These are phyloP conservation scores for Andrena hattorfiana DNA, from an alignment of 2,888 invertebrate species.

Conservation along the genomic window DNA sequence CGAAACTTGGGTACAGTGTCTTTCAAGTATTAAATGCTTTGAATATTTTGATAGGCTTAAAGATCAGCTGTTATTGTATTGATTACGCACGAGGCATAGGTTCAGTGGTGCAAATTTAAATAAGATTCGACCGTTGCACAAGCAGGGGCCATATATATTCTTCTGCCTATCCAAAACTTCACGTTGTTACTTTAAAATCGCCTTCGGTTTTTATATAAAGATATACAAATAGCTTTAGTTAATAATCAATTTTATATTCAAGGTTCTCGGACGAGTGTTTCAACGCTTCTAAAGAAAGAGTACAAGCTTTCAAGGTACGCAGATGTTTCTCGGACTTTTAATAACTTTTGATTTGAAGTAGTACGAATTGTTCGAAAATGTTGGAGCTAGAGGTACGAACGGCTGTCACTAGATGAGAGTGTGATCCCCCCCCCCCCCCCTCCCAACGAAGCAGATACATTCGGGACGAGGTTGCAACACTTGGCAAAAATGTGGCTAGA, in stretches of 20 bases:
- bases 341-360: not conserved
- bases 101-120: too few relatives aligned
- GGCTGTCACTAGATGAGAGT: slow-evolving; percentile 4
- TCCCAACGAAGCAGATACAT: slow-evolving; percentile 15
- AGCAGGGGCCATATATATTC: too few relatives aligned
- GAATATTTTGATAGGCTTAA: too few relatives aligned
- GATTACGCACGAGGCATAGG: too few relatives aligned
- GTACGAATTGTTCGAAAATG: not conserved
- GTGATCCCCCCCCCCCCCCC: not conserved
- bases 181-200: not conserved
- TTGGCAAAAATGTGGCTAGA: slow-evolving; percentile 67
- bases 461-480: slow-evolving; percentile 59
- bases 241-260: not conserved
- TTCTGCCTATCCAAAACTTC: too few relatives aligned
- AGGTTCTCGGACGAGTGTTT: not conserved
- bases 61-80: too few relatives aligned
- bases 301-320: not conserved
- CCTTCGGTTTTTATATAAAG: not conserved
- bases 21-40: too few relatives aligned
- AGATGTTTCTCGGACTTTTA: not conserved
- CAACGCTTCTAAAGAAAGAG: not conserved
- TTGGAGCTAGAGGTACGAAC: not conserved
- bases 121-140: too few relatives aligned
- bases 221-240: not conserved
- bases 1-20: too few relatives aligned